Evolutionary conservation across 37 sponge, comb jelly and placozoan species (phyloP), one percentile per base, ranked within the genome.

Genomic region (Ephydatia muelleri): DNA sequence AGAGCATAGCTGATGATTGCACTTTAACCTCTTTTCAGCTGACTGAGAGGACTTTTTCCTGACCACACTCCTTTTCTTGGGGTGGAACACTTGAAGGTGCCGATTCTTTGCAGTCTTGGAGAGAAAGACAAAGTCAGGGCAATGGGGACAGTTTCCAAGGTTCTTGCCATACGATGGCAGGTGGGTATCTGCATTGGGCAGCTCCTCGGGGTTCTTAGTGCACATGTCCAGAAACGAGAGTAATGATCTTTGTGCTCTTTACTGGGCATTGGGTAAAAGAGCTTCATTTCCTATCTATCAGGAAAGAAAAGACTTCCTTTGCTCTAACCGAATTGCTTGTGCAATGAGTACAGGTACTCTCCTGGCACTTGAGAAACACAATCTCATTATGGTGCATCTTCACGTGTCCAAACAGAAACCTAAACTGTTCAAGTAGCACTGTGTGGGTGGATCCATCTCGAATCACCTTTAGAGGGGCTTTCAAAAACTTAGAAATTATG

Each of bases 381-480:
- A 57, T 57, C 57, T 57, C 57, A 57, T 57, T 57, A 57, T 57
- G 57, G 57, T 57, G 57, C 16, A 57, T 57, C 57, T 57, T 57
- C 57, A 57, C 57, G 16, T 57, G 57, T 57, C 57, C 57, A 57
- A 57, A 57, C 32, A 71, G 72, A 71, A 71, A 71, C 72, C 32
- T 71, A 33, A 71, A 71, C 72, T 71, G 72, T 34, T 71, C 32
- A 30, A 71, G 72, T 34, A 71, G 72, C 72, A 71, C 30, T 71
- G 72, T 71, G 72, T 71, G 72, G 32, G 30, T 71, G 30, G 72
- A 71, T 9, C 72, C 72, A 33, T 71, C 72, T 34, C 72, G 72
- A 71, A 71, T 71, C 14, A n/a, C 72, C 72, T 71, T 71, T 71
- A 71, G 72, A 71, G 72, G 72, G 32, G 72, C 30, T 71, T 71